Evolutionary conservation across 2,113 vertebrate genomes (phyloP).

Genomic region (Cyanistes caeruleus): DNA sequence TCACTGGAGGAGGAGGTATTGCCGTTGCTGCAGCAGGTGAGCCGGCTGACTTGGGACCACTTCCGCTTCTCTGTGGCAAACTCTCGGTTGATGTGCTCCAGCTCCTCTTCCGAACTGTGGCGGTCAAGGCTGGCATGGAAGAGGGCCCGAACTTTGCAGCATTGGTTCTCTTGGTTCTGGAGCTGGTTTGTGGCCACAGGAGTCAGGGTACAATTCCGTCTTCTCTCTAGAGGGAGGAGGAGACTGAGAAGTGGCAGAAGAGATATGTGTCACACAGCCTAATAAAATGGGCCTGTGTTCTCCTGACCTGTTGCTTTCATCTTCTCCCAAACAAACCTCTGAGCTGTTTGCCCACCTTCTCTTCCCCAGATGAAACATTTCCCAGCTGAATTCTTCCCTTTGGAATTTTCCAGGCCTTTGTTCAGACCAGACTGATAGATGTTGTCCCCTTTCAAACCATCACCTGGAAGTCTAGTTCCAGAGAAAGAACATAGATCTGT

Average conservation of each 20-base stretch:
- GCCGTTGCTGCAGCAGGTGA: conserved; percentile 66
- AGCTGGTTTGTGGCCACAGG: conserved; percentile 88
- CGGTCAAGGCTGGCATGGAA: conserved; percentile 85
- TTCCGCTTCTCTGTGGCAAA: conserved; percentile 80
- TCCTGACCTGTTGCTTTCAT: not conserved
- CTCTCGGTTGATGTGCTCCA: conserved; percentile 85
- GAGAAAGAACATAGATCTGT: not conserved
- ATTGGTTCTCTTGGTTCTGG: conserved; percentile 87
- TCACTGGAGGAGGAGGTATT: conserved; percentile 88
- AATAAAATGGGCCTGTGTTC: not conserved
- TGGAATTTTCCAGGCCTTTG: not conserved
- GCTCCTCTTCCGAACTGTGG: conserved; percentile 90
- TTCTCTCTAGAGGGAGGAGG: conserved; percentile 76
- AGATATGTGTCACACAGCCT: not conserved
- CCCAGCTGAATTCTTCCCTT: not conserved
- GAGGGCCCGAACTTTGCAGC: conserved; percentile 81
- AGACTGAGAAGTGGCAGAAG: not conserved
- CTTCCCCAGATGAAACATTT: not conserved
- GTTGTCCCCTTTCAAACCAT: not conserved
- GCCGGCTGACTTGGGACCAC: conserved; percentile 79
- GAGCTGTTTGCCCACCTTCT: not conserved
- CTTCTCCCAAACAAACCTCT: not conserved
- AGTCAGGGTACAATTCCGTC: conserved; percentile 83
- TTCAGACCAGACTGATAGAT: not conserved
- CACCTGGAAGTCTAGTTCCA: not conserved